Evolutionary conservation across 1,140 invertebrate genomes (phyloP).

Genomic region (Manduca sexta): DNA sequence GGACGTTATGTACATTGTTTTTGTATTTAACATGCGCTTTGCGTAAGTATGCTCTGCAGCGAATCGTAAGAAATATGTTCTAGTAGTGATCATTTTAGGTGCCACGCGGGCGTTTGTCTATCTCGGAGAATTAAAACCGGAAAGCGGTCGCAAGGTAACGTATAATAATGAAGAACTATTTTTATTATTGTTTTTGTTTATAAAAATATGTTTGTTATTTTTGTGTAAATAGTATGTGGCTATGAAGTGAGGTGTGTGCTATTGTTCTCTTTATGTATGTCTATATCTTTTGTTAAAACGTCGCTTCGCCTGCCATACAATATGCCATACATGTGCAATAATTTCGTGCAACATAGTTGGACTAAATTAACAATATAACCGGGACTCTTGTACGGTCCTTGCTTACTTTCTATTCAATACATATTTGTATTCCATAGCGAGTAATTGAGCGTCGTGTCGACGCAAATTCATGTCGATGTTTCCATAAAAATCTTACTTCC

Average conservation of each 20-base stretch:
- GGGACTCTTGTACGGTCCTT: no score
- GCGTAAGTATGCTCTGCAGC: conserved; percentile 9
- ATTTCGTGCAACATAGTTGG: no score
- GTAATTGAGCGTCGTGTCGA: no score
- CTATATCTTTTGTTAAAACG: not conserved
- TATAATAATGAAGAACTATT: conserved; percentile 29
- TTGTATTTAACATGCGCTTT: not conserved
- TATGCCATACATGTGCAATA: no score
- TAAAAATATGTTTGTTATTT: conserved; percentile 15
- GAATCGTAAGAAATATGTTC: conserved; percentile 8
- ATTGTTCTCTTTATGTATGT: not conserved
- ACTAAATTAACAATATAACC: no score
- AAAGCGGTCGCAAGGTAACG: conserved; percentile 30
- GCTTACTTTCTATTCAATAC: no score
- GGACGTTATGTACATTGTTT: not conserved
- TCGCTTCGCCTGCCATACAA: not conserved
- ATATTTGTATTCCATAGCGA: no score
- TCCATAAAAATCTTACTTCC: no score
- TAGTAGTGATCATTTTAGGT: conserved; percentile 16
- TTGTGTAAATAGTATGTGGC: not conserved
- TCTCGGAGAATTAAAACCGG: conserved; percentile 8
- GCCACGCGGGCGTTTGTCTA: conserved; percentile 13
- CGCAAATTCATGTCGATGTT: no score
- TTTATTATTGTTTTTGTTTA: conserved; percentile 19
- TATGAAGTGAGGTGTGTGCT: not conserved